Percentiles rank a stretch among this genome's conserved stretches.
Evolutionary conservation across 2,113 vertebrate genomes (phyloP).

Genomic region (Tachysurus vachellii): DNA sequence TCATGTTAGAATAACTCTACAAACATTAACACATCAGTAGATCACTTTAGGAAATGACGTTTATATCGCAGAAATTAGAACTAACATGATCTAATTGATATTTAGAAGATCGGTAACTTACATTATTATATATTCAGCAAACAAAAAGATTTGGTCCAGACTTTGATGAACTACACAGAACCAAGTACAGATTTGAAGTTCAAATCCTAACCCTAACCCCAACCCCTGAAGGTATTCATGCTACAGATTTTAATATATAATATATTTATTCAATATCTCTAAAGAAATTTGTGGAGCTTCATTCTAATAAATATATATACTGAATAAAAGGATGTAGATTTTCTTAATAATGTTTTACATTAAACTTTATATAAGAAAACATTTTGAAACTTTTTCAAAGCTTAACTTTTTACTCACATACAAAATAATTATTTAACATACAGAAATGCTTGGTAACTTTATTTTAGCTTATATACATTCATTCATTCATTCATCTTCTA

Average conservation of each 20-base stretch:
- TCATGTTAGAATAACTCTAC: neutral
- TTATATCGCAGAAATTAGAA: neutral
- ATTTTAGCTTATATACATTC: too few relatives aligned
- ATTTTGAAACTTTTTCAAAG: neutral
- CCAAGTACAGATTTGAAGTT: neutral
- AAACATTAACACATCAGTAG: neutral
- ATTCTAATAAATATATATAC: neutral
- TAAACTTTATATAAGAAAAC: too few relatives aligned
- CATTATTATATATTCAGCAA: neutral
- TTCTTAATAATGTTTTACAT: neutral
- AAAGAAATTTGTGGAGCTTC: neutral
- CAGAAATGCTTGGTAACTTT: too few relatives aligned
- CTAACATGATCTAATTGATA: neutral
- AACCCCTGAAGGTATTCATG: neutral
- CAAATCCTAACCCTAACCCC: too few relatives aligned
- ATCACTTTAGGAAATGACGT: neutral
- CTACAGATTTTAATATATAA: too few relatives aligned
- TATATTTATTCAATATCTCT: neutral
- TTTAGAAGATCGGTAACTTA: neutral
- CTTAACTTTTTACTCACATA: neutral
- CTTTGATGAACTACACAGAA: neutral
- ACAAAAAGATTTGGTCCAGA: neutral
- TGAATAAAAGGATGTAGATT: neutral
- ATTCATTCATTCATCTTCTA: too few relatives aligned
- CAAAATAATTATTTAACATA: neutral